Evolutionary conservation across 1,140 invertebrate species (phyloP).

Genomic region (Bombus polaris): DNA sequence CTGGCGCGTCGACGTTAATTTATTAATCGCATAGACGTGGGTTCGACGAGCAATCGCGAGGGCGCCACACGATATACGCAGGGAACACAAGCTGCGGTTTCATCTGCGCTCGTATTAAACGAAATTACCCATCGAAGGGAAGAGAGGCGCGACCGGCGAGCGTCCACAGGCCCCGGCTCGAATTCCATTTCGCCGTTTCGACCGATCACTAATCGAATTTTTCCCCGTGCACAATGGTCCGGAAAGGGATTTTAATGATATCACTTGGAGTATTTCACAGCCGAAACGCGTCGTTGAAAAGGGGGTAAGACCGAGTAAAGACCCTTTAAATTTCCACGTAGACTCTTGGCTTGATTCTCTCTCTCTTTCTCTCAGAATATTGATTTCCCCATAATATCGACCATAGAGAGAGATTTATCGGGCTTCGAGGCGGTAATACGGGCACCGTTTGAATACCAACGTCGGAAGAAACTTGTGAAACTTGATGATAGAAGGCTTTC

Average conservation of each 20-base stretch:
- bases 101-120: conserved; percentile 47
- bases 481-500: neutral
- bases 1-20: conserved; percentile 56
- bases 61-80: conserved; percentile 20
- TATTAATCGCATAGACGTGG: conserved; percentile 63
- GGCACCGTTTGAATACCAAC: neutral
- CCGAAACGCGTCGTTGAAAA: neutral
- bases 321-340: conserved; percentile 7
- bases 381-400: conserved; percentile 8
- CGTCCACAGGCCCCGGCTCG: neutral
- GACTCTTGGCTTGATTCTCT: neutral
- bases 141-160: neutral
- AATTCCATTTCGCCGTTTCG: conserved; percentile 49
- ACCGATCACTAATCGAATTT: conserved; percentile 52
- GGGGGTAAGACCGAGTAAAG: neutral
- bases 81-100: conserved; percentile 50
- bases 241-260: conserved; percentile 47
- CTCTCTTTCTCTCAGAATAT: neutral
- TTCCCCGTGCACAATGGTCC: conserved; percentile 38
- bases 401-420: conserved; percentile 7
- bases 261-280: conserved; percentile 19
- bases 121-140: conserved; percentile 22
- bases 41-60: conserved; percentile 20
- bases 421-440: neutral
- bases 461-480: neutral